Base-by-base conservation (phyloP, 2,797 vertebrate species). In the Alfaro cultratus region DNA sequence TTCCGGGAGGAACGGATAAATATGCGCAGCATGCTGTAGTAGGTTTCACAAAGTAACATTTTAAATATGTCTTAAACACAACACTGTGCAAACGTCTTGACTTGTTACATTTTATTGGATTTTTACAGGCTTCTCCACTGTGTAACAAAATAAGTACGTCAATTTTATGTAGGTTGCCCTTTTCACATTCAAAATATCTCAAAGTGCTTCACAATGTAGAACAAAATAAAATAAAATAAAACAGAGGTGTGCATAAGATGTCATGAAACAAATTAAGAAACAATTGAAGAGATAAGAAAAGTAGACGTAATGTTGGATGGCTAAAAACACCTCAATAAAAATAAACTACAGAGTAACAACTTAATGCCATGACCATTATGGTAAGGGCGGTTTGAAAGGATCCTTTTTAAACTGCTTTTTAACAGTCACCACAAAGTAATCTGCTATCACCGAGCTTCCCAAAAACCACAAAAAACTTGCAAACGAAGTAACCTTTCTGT, bases 1-100 rank as follows among this genome's bases (percentile, higher is more conserved):
- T 49, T 81, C 74, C 75, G 1, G 15, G 49, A 75, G 75, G 51
- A 23, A 21, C 2, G 15, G 74, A 83, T 78, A 76, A 82, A 62
- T 76, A 43, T 39, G 67, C 64, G 68, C 36, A 55, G 57, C 64
- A 16, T 26, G 36, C 16, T 67, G 67, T 18, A 5, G 34, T 10
- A 12, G n/a, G n/a, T 70, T 70, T 43, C 36, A 70, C 36, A 43
- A 70, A 70, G 36, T 43, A 2, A 43, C 12, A 70, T 70, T 70
- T 41, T 41, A 67, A 43, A 70, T 70, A 43, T 41, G 39, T 70
- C 36, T 41, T n/a, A 41, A 41, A 43, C 4, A 26, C 36, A 70
- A 26, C 16, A 41, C 23, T 2, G 11, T 68, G 10, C 36, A 41
- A 68, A 26, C 21, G 6, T 41, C 36, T 68, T 68, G 36, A 68